phyloP scores from a whole-genome alignment of 2,113 vertebrate species.

The Vidua macroura region DNA sequence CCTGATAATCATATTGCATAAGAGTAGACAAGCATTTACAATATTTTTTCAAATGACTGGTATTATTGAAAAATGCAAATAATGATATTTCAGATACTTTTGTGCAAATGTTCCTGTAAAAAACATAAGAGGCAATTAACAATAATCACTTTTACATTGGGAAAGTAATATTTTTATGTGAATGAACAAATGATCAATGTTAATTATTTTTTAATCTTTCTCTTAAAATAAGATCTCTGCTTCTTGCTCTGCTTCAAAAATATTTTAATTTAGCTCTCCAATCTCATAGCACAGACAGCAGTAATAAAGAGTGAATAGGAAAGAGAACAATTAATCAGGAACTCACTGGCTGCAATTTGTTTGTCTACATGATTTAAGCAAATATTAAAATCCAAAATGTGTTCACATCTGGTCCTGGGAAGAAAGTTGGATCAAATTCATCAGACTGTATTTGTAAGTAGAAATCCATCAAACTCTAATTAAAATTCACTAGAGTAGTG shows the following conservation, averaged over 20 bases:
- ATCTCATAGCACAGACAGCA: not conserved
- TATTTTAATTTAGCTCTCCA: not conserved
- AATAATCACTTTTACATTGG: not conserved
- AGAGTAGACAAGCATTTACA: not conserved
- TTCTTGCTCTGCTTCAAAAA: not conserved
- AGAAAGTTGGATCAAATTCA: conserved; percentile 30
- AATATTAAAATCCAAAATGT: conserved; percentile 30
- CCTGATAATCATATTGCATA: not conserved
- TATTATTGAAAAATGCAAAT: not conserved
- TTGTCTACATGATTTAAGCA: conserved; percentile 21
- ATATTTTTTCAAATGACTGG: not conserved
- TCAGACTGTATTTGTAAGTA: not conserved
- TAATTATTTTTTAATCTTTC: not conserved
- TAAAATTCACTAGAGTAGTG: not conserved
- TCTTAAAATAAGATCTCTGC: not conserved
- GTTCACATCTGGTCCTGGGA: not conserved
- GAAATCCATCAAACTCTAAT: not conserved
- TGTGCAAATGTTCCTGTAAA: not conserved
- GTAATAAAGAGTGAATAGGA: not conserved
- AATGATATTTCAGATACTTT: not conserved
- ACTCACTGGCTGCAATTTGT: not conserved
- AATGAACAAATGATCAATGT: not conserved
- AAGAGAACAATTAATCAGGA: not conserved
- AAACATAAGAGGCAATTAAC: not conserved
- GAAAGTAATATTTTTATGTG: not conserved